phyloP scores from a whole-genome alignment of 2,888 invertebrate genomes.

The Plagodis pulveraria region DNA sequence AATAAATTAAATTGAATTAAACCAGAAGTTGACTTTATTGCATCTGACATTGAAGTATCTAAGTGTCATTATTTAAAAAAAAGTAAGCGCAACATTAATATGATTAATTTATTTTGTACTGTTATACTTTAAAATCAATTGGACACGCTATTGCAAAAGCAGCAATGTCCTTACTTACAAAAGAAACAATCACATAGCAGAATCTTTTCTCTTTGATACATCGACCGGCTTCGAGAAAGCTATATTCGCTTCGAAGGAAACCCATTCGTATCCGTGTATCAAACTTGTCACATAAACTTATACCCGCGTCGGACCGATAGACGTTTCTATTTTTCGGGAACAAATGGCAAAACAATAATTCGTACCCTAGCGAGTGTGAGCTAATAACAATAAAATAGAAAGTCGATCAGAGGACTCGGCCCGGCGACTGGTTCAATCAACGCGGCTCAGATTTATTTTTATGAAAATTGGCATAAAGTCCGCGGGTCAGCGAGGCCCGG shows the following conservation, averaged over 20 bases:
- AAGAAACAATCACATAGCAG: background rate
- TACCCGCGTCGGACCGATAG: constrained; percentile 49
- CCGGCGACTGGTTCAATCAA: constrained; percentile 84
- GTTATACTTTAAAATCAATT: too few relatives aligned
- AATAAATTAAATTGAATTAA: too few relatives aligned
- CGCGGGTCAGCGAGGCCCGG: constrained; percentile 75
- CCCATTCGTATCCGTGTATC: constrained; percentile 38
- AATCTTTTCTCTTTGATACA: constrained; percentile 26
- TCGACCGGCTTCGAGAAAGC: constrained; percentile 30
- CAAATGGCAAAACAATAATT: constrained; percentile 84
- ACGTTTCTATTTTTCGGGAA: constrained; percentile 68
- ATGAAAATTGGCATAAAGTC: constrained; percentile 85
- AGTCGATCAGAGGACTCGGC: constrained; percentile 73
- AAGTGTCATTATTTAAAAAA: too few relatives aligned
- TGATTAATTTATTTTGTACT: too few relatives aligned
- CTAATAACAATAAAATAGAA: constrained; percentile 85
- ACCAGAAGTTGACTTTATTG: too few relatives aligned
- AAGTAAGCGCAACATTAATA: too few relatives aligned
- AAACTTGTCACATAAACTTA: constrained; percentile 60
- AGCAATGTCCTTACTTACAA: background rate
- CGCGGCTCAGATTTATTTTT: constrained; percentile 84
- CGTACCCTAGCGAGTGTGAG: constrained; percentile 78
- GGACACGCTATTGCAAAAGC: background rate
- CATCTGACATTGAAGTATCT: too few relatives aligned
- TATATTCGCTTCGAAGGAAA: constrained; percentile 36